A percentile compares a stretch with the other conserved stretches of the same genome.
These are phyloP conservation scores for Theretra japonica DNA, from an alignment of 2,888 invertebrate species.

Conservation along the genomic window DNA sequence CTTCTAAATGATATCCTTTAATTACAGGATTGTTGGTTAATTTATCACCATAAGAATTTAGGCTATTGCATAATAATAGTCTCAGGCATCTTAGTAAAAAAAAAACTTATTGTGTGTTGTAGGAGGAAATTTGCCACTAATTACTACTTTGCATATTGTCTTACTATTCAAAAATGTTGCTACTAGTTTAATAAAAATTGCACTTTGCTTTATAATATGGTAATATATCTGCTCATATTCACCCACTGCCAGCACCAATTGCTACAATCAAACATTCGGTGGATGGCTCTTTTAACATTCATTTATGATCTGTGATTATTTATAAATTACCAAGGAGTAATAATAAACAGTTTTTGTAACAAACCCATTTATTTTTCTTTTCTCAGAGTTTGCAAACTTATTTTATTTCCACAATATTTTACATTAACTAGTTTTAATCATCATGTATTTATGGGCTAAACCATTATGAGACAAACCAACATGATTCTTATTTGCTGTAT, in stretches of 20 bases:
- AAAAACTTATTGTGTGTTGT: too few species aligned
- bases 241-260: not conserved
- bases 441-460: not conserved
- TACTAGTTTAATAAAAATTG: too few species aligned
- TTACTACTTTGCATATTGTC: too few species aligned
- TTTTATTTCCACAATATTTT: not conserved
- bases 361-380: conserved; percentile 35
- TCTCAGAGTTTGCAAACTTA: not conserved
- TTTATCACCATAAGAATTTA: too few species aligned
- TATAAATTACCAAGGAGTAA: conserved; percentile 52
- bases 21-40: too few species aligned
- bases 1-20: too few species aligned
- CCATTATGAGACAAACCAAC: conserved; percentile 1
- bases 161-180: too few species aligned
- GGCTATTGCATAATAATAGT: too few species aligned
- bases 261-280: not conserved
- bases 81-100: too few species aligned
- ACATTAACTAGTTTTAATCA: conserved; percentile 25
- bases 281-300: conserved; percentile 34
- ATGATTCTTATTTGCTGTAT: not conserved
- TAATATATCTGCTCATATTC: too few species aligned
- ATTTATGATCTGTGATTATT: conserved; percentile 60
- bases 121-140: too few species aligned
- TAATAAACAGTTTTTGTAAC: conserved; percentile 52
- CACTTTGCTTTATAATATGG: too few species aligned